Conservation (phyloP, 2,888 invertebrate species). For the Pyrrhosoma nymphula region DNA sequence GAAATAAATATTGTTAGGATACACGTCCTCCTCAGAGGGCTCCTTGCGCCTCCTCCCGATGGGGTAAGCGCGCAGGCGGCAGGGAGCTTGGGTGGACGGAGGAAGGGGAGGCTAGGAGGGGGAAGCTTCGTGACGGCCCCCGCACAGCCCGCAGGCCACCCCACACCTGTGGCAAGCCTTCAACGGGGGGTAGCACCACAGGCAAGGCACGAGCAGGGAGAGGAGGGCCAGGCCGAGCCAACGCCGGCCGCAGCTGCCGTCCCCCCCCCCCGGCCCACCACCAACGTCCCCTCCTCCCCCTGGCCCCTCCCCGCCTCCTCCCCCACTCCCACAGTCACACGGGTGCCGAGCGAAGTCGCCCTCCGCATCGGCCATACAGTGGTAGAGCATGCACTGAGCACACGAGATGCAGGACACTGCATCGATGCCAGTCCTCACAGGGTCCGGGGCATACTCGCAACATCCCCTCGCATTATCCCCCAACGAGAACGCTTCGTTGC, state of each 20-base stretch:
- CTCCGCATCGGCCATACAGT: conserved; percentile 95
- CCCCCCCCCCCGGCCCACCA: conserved; percentile 74
- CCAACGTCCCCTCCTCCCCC: conserved; percentile 54
- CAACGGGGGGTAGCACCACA: conserved; percentile 95
- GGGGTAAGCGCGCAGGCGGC: conserved; percentile 62
- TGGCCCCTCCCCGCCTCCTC: conserved; percentile 66
- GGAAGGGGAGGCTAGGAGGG: conserved; percentile 71
- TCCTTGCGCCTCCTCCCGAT: conserved; percentile 64
- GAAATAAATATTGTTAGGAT: conserved; percentile 63
- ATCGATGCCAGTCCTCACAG: conserved; percentile 89
- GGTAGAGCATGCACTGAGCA: conserved; percentile 94
- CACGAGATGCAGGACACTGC: conserved; percentile 91
- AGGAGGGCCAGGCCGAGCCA: conserved; percentile 93
- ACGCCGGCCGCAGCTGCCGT: conserved; percentile 87
- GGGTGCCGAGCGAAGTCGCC: conserved; percentile 92
- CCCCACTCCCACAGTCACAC: conserved; percentile 86
- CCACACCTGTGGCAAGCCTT: conserved; percentile 92
- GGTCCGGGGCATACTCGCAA: conserved; percentile 93
- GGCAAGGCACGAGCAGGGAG: conserved; percentile 93
- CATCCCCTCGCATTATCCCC: conserved; percentile 92
- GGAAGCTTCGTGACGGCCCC: conserved; percentile 84
- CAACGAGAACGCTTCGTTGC: conserved; percentile 89
- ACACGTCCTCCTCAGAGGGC: conserved; percentile 61
- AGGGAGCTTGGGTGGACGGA: conserved; percentile 65
- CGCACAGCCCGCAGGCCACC: conserved; percentile 89